A percentile compares a stretch with the other conserved stretches of the same genome.
These are phyloP conservation scores for Nomia melanderi DNA, from an alignment of 1,140 invertebrate genomes.

Conservation along the genomic window DNA sequence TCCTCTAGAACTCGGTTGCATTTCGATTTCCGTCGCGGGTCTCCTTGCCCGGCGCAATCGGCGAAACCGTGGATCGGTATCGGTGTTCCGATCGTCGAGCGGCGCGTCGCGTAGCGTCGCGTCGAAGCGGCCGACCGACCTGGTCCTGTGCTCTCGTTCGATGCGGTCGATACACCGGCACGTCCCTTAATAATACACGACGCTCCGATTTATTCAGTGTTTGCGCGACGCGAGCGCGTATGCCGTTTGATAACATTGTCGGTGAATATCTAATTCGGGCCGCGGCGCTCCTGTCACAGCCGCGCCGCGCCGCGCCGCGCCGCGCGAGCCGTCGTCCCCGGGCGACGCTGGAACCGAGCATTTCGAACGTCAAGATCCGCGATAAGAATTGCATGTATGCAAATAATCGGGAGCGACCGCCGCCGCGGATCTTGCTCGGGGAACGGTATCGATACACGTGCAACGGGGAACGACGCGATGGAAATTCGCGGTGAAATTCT, in stretches of 20 bases:
- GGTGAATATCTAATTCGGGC: constrained; percentile 42
- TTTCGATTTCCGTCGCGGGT: neutral
- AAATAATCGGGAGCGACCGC: constrained; percentile 6
- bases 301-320: neutral
- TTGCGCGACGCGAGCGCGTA: constrained; percentile 4
- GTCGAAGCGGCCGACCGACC: neutral
- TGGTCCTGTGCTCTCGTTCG: neutral
- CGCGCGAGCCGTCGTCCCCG: neutral
- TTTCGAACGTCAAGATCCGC: constrained; percentile 1
- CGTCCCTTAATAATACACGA: constrained; percentile 52
- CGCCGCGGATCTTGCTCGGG: neutral
- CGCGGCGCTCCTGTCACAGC: neutral
- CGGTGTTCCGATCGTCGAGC: neutral
- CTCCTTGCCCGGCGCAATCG: neutral
- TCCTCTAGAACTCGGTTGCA: neutral
- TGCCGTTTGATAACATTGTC: constrained; percentile 40
- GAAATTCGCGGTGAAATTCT: constrained; percentile 2
- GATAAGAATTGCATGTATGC: constrained; percentile 23
- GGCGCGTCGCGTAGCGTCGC: neutral
- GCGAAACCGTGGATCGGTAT: neutral
- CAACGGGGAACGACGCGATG: neutral
- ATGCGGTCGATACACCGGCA: constrained; percentile 21
- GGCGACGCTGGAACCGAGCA: neutral
- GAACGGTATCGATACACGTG: neutral
- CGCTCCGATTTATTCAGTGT: constrained; percentile 34